Base-by-base conservation (phyloP, 2,888 invertebrate genomes). In the Drosophila villosipedis region DNA sequence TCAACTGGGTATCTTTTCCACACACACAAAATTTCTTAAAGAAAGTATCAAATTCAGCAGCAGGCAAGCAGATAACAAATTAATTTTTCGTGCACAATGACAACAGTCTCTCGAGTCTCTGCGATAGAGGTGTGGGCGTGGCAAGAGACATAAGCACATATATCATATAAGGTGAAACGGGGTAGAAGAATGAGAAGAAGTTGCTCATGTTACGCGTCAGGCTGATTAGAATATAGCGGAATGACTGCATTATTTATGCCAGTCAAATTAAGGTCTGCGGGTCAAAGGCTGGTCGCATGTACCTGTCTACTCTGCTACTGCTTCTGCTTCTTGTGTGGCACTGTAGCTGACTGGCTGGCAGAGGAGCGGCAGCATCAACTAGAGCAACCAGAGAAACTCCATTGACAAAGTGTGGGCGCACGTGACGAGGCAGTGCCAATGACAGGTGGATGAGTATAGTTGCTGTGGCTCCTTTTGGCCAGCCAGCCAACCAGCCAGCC, bases 151-250 rank as follows among this genome's bases (percentile, higher is more conserved):
- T 31, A 52, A 49, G 39, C 43, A 82, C 58, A 82, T 82, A 80
- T 76, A 88, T 82, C 84, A 87, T 78, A 73, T 22, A 28, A 25
- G 55, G 10, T 22, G 55, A 59, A 57, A 41, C 12, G 22, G 22
- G n/a, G 9, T 4, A 12, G 25, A 33, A 59, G 37, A n/a, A 41
- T 19, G 10, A 41, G 43, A 22, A 16, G 16, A 25, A 47, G 64
- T 19, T 62, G 76, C 78, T 83, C 83, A 76, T 86, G 89, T 90
- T 79, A 57, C 84, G 81, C 78, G 89, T 90, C 90, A 90, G 81
- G 62, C 81, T 90, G 91, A 90, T 91, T 87, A 90, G 90, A 90
- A 90, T 87, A 82, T 87, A 89, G 83, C 87, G 85, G 43, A 68
- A 64, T 49, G 58, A 49, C 62, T 83, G 66, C 73, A 89, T 86